phyloP scores from a whole-genome alignment of 2,888 invertebrate species.

The Rhogogaster chlorosoma region DNA sequence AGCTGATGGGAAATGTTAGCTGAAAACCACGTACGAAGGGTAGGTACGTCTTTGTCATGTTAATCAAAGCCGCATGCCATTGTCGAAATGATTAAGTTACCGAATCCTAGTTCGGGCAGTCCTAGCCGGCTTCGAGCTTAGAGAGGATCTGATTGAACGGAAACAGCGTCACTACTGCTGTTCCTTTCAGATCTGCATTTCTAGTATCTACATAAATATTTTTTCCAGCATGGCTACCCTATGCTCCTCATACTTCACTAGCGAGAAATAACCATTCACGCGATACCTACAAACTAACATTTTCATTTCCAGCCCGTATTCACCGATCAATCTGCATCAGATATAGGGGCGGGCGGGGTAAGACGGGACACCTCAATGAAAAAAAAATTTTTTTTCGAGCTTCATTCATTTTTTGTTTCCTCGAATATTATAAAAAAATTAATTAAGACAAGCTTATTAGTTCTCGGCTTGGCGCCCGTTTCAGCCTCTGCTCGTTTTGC shows the following conservation, averaged over 20 bases:
- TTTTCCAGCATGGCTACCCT: neutral
- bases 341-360: too few species aligned
- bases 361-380: too few species aligned
- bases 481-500: too few species aligned
- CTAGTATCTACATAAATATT: constrained; percentile 10
- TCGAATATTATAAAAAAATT: too few species aligned
- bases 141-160: constrained; percentile 45
- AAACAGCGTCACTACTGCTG: constrained; percentile 10
- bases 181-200: constrained; percentile 28
- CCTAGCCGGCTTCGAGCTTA: constrained; percentile 13
- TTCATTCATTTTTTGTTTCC: too few species aligned
- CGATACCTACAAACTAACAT: neutral
- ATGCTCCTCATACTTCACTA: neutral
- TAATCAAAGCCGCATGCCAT: constrained; percentile 32
- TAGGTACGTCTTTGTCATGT: constrained; percentile 45
- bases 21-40: constrained; percentile 43
- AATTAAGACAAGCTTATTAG: too few species aligned
- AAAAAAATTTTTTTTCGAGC: too few species aligned
- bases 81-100: constrained; percentile 42
- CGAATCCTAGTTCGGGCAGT: constrained; percentile 37
- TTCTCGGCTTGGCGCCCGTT: too few species aligned
- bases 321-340: neutral
- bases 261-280: neutral
- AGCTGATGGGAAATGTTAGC: neutral
- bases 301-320: neutral